These are phyloP conservation scores for Lucilia sericata DNA, from an alignment of 1,140 invertebrate species.

Conservation along the genomic window DNA sequence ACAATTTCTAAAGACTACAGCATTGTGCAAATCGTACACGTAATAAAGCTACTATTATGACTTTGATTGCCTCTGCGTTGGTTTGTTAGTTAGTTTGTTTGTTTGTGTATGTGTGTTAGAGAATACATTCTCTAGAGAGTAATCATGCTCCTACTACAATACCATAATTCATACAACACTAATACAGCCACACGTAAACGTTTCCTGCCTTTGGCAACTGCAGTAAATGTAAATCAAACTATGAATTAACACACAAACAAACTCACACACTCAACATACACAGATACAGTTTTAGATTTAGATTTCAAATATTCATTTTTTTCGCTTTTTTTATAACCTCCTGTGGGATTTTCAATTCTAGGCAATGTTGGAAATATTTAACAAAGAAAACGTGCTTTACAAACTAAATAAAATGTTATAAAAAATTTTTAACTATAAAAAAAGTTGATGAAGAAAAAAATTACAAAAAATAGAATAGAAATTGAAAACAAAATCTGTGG, in stretches of 20 bases:
- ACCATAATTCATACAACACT: neutral
- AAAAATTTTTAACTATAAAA: no score
- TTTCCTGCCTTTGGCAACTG: neutral
- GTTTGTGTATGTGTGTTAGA: no score
- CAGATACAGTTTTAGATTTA: neutral
- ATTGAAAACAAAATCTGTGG: no score
- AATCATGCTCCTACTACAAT: neutral
- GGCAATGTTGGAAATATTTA: slow-evolving; percentile 16
- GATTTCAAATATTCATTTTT: no score
- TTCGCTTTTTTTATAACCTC: neutral
- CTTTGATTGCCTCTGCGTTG: neutral
- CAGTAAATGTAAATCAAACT: slow-evolving; percentile 12
- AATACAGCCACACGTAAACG: neutral
- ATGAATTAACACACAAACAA: neutral
- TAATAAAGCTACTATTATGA: neutral
- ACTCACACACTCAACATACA: neutral
- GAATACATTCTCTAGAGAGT: neutral
- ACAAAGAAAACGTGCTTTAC: slow-evolving; percentile 5
- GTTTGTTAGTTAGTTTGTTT: no score
- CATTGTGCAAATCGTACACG: neutral
- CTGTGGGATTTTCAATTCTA: slow-evolving; percentile 5
- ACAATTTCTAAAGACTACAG: neutral
- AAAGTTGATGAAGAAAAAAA: no score
- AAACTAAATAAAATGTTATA: neutral
- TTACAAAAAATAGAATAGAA: no score